A percentile compares a stretch with the other conserved stretches of the same genome.
Evolutionary conservation across 2,888 invertebrate genomes (phyloP).

Genomic region (Papilio protenor): DNA sequence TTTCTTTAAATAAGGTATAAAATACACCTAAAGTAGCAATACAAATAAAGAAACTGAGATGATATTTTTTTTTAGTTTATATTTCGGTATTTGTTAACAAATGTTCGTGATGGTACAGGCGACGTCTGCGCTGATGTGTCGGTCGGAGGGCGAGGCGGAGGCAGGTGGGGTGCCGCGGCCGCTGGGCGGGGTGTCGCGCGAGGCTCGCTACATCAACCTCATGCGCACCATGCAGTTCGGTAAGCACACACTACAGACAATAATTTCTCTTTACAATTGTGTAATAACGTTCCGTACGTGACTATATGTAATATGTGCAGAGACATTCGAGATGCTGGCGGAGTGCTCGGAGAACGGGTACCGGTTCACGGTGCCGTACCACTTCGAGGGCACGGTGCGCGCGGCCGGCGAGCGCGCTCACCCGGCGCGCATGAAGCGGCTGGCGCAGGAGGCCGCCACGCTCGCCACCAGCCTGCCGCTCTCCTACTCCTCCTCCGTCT

Average conservation of each 20-base stretch:
- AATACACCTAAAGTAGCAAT: neutral
- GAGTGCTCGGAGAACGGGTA: conserved; percentile 90
- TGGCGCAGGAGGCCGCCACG: conserved; percentile 98
- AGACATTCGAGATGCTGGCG: conserved; percentile 95
- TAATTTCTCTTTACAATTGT: neutral
- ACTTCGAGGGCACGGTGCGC: conserved; percentile 94
- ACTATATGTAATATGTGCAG: conserved; percentile 69
- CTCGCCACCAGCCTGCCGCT: conserved; percentile 96
- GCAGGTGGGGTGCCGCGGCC: conserved; percentile 69
- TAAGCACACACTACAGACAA: conserved; percentile 61
- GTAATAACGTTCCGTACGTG: neutral
- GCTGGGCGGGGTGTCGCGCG: conserved; percentile 68
- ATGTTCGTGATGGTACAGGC: conserved; percentile 57
- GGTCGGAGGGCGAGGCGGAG: conserved; percentile 66
- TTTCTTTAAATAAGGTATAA: no score
- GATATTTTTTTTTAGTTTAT: neutral
- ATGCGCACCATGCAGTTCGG: conserved; percentile 96
- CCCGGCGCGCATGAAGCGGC: conserved; percentile 93
- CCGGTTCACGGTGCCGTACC: conserved; percentile 94
- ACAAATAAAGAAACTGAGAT: neutral
- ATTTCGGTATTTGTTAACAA: neutral
- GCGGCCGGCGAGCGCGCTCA: conserved; percentile 94
- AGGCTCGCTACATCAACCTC: conserved; percentile 90
- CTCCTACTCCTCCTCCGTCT: conserved; percentile 96
- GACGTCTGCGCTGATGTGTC: conserved; percentile 77